Evolutionary conservation across 2,888 invertebrate genomes (phyloP), one percentile per base, ranked within the genome.

Genomic region (Eilema caniola): DNA sequence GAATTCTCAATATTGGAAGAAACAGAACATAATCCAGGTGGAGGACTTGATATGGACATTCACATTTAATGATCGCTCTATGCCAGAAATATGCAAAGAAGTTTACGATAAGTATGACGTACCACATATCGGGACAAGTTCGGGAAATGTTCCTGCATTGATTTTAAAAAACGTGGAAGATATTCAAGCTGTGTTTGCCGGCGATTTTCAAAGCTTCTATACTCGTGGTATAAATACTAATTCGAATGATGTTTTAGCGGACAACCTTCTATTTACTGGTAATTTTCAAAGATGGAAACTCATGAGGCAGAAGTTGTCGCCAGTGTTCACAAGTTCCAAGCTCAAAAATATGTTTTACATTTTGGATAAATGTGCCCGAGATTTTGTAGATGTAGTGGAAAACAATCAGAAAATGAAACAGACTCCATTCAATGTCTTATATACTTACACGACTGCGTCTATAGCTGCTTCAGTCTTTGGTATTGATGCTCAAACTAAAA

Each of bases 381-480:
- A 93, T 77, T 93, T 93, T 72, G 86, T 86, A 0, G 79, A 86
- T 3, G 83, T 83, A 62, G 62, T 93, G 16, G 85, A 88, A 71
- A 71, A 84, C 16, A 84, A 86, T 71, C 23, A 76, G 23, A 62
- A 84, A 57, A 69, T 85, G n/a, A 80, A 78, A 31, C 67, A 80
- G 5, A 86, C 85, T 1, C 86, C 92, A 4, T 93, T 89, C 31
- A 83, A 86, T 53, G 81, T 79, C 20, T 62, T 92, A 0, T 90
- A 89, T 62, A 89, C 87, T 0, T 93, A 88, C 41, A 90, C 90
- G 0, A 88, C 91, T 8, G 88, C 90, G 3, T 86, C 91, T 0
- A 91, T 94, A 31, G 91, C 88, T 10, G 89, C 93, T 2, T 86
- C 92, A 11, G 88, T 95, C 0, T 95, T 95, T 74, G 95, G 95